Conservation (phyloP, 2,888 invertebrate genomes). For the Drosophila helvetica region DNA sequence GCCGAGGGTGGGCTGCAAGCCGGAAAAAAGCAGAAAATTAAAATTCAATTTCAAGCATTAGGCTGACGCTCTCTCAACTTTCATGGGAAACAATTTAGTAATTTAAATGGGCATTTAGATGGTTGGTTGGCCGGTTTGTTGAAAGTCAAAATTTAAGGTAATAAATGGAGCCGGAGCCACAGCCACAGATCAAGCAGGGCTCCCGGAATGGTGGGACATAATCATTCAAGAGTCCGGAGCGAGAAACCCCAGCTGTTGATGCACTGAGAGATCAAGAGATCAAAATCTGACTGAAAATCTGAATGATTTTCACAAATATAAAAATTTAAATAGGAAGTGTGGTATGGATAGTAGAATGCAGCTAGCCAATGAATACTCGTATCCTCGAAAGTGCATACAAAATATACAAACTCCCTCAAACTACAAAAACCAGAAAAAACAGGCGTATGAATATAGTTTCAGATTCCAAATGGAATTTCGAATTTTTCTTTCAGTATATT, state of each 20-base stretch:
- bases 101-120: constrained; percentile 11
- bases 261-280: not conserved
- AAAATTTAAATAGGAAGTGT: no score
- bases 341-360: no score
- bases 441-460: not conserved
- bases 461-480: not conserved
- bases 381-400: no score
- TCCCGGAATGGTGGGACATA: not conserved
- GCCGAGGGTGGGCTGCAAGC: not conserved
- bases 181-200: not conserved
- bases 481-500: not conserved
- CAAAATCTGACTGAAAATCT: no score
- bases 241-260: not conserved
- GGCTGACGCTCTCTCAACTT: constrained; percentile 37
- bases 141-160: constrained; percentile 9
- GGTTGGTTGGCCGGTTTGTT: not conserved
- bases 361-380: no score
- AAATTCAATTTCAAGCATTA: constrained; percentile 67
- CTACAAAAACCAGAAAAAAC: no score
- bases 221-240: not conserved
- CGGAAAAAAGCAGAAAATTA: constrained; percentile 45
- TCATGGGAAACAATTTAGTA: not conserved
- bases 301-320: no score
- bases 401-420: no score
- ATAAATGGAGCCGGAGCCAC: no score